Evolutionary conservation across 2,113 vertebrate species (phyloP).

Genomic region (Centropristis striata): DNA sequence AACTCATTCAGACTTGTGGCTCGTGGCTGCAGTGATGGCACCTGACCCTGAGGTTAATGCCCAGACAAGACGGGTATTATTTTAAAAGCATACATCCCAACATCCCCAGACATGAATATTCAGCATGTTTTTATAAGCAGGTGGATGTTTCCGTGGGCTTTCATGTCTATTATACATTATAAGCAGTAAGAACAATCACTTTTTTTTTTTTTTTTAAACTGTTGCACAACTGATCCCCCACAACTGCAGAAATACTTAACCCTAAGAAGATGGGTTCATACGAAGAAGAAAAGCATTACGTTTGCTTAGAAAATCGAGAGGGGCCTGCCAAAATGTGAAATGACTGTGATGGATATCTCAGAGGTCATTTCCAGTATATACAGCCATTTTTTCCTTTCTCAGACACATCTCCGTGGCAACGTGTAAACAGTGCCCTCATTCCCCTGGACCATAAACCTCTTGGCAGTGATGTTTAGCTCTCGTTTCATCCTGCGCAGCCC

Average conservation of each 20-base stretch:
- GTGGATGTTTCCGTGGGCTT: conserved; percentile 49
- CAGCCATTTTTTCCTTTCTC: conserved; percentile 67
- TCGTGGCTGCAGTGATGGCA: conserved; percentile 65
- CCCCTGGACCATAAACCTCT: conserved; percentile 71
- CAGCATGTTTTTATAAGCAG: conserved; percentile 47
- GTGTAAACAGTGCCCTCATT: conserved; percentile 80
- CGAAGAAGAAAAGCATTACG: conserved; percentile 51
- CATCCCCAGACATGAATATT: conserved; percentile 60
- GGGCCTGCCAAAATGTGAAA: conserved; percentile 72
- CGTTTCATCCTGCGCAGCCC: conserved; percentile 44
- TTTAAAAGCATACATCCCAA: conserved; percentile 32
- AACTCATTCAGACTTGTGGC: conserved; percentile 67
- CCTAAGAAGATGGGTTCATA: conserved; percentile 46
- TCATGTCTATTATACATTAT: conserved; percentile 32
- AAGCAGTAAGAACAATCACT: conserved; percentile 18
- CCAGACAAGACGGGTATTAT: conserved; percentile 24
- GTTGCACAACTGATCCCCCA: conserved; percentile 48
- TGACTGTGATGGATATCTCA: conserved; percentile 70
- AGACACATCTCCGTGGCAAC: conserved; percentile 77
- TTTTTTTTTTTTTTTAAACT: conserved; percentile 54
- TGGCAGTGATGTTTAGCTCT: conserved; percentile 55
- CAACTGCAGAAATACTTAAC: conserved; percentile 46
- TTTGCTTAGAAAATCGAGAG: conserved; percentile 47
- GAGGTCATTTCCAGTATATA: conserved; percentile 82
- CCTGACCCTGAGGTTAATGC: conserved; percentile 70